Base-by-base conservation (phyloP, 2,113 vertebrate species). In the Pseudopipra pipra region DNA sequence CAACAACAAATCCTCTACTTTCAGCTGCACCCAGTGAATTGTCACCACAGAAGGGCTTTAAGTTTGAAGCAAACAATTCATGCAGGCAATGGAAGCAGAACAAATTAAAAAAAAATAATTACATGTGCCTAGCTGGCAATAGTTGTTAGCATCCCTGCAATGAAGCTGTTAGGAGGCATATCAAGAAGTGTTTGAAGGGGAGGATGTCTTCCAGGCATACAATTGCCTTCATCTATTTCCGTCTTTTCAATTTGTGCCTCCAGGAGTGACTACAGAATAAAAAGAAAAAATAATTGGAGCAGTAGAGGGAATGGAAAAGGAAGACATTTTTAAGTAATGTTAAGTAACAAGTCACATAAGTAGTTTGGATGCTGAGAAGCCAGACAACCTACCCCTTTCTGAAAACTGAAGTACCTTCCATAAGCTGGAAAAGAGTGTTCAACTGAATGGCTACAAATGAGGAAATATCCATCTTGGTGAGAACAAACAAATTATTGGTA, bases 181-280 rank as follows among this genome's bases (percentile, higher is more conserved):
- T 77, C 47, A 58, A 92, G 85, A 92, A 87, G 47, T 33, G 75
- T 96, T 86, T 88, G 68, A 95, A 91, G 65, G 54, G 68, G 47
- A 88, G 68, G 56, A 90, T 96, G 83, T 94, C 90, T 97, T 95
- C 82, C 56, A 96, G 93, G 78, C 94, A 71, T 67, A 44, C 35
- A 74, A 24, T 35, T 93, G 68, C 51, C 95, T 95, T 95, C 33
- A 68, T 85, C 77, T 95, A 43, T 68, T 94, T 90, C 90, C 58
- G 44, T 87, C 82, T 88, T 95, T 87, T 90, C 82, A 93, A 71
- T 82, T 88, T 83, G 19, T 84, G 75, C 82, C 92, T 88, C 35
- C 43, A 86, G 83, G 75, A 84, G 22, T 78, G 58, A 74, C 55
- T 94, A 81, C 33, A 88, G 56, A 85, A 84, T 75, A 61, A 92